These are phyloP conservation scores for Uloborus diversus DNA, from an alignment of 1,140 invertebrate genomes.

Conservation along the genomic window DNA sequence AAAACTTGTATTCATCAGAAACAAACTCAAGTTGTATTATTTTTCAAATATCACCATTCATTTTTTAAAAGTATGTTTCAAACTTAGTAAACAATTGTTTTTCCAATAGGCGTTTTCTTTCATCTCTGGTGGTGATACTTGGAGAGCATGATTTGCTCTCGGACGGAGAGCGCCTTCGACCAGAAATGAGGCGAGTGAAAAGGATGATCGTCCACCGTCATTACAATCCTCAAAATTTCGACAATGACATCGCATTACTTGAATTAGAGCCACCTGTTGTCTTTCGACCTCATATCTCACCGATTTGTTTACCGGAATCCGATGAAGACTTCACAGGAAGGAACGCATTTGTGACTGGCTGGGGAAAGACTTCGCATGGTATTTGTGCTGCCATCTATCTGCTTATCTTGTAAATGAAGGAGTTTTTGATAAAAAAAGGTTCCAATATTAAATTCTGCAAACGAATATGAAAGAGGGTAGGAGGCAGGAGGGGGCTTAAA, in stretches of 20 bases:
- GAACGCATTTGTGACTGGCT: constrained; percentile 59
- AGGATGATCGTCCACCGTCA: constrained; percentile 84
- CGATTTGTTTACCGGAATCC: constrained; percentile 85
- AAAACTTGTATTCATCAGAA: too few relatives aligned
- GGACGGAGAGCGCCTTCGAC: constrained; percentile 78
- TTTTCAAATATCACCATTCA: too few relatives aligned
- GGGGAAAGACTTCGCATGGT: constrained; percentile 60
- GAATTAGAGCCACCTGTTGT: constrained; percentile 76
- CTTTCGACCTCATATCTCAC: constrained; percentile 87
- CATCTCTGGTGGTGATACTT: constrained; percentile 88
- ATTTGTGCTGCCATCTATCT: constrained; percentile 17
- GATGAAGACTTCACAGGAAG: constrained; percentile 58
- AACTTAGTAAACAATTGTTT: too few relatives aligned
- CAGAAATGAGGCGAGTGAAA: constrained; percentile 82
- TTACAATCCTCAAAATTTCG: constrained; percentile 72
- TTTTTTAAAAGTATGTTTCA: too few relatives aligned
- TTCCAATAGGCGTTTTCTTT: constrained; percentile 73
- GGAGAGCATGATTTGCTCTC: constrained; percentile 89
- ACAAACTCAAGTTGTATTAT: too few relatives aligned
- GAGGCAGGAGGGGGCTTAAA: too few relatives aligned
- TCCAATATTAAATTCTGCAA: too few relatives aligned
- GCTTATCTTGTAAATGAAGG: not conserved
- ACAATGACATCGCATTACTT: constrained; percentile 81
- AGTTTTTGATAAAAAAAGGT: too few relatives aligned
- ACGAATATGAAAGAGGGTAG: too few relatives aligned